Conservation (phyloP, 92 coral and sea anemone genomes). For the Chrysogorgia sp. region DNA sequence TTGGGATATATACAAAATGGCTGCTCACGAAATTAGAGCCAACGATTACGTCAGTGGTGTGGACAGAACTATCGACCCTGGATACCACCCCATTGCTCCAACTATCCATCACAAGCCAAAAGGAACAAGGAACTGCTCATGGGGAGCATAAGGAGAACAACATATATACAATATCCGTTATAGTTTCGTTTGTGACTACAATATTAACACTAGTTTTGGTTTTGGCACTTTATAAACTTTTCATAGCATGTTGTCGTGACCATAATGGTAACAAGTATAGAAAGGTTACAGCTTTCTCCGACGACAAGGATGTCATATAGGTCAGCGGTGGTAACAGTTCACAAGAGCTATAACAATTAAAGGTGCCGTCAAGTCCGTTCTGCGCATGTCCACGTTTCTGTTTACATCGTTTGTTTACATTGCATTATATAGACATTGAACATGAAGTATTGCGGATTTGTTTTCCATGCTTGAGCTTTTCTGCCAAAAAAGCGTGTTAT, state of each 20-base stretch:
- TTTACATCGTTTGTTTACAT: too few relatives aligned
- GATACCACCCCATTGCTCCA: background rate
- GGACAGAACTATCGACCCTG: background rate
- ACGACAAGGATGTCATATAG: background rate
- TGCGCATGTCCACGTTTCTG: too few relatives aligned
- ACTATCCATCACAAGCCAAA: background rate
- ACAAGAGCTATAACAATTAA: too few relatives aligned
- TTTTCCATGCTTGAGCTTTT: too few relatives aligned
- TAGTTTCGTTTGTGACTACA: conserved; percentile 27
- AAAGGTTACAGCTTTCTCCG: too few relatives aligned
- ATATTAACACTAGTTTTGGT: conserved; percentile 7
- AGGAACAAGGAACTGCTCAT: background rate
- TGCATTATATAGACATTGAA: too few relatives aligned
- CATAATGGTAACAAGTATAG: background rate
- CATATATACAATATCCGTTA: conserved; percentile 3
- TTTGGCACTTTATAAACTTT: conserved; percentile 16
- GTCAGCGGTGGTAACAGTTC: too few relatives aligned
- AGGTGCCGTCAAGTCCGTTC: too few relatives aligned
- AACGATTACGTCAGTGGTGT: background rate
- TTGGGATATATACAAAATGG: conserved; percentile 28
- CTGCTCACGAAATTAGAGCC: conserved; percentile 17
- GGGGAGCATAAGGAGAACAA: background rate
- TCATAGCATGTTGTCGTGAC: background rate
- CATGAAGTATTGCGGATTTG: too few relatives aligned
- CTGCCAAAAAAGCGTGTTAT: too few relatives aligned